Evolutionary conservation across 2,888 invertebrate species (phyloP).

Genomic region (Pyrochroa serraticornis): DNA sequence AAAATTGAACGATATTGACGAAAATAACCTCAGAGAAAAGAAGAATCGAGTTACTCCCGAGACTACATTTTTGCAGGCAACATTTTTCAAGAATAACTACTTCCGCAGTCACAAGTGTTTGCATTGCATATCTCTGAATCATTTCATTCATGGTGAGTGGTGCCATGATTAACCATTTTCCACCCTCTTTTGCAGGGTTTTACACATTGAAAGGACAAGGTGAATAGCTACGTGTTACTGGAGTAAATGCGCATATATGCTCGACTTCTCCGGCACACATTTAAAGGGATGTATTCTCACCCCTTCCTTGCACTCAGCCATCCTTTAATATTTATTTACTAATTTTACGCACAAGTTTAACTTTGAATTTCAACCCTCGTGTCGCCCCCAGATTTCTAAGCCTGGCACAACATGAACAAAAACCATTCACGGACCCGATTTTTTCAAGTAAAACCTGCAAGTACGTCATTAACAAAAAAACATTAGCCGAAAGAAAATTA

Average conservation of each 20-base stretch:
- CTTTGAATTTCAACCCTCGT: no score
- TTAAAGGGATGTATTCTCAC: constrained; percentile 18
- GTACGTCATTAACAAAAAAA: no score
- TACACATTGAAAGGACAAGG: constrained; percentile 12
- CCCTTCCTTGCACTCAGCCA: background rate
- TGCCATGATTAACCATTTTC: constrained; percentile 42
- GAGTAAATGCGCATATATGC: constrained; percentile 7
- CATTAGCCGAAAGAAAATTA: no score
- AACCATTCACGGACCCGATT: no score
- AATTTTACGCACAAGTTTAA: no score
- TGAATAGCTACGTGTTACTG: constrained; percentile 4
- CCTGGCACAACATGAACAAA: no score
- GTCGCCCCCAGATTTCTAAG: no score
- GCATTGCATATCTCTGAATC: constrained; percentile 41
- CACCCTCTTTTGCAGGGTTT: constrained; percentile 25
- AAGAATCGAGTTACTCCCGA: constrained; percentile 6
- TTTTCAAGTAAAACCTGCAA: no score
- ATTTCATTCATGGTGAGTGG: constrained; percentile 38
- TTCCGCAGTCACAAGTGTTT: constrained; percentile 38
- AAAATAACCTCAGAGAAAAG: constrained; percentile 18
- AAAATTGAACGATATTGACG: constrained; percentile 26
- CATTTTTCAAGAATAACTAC: constrained; percentile 23
- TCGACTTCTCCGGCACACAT: constrained; percentile 13
- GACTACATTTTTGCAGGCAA: constrained; percentile 3
- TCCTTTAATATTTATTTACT: no score